Percentiles rank a stretch among this genome's conserved stretches.
phyloP scores from a whole-genome alignment of 2,888 invertebrate genomes.

The Lasiommata megera region DNA sequence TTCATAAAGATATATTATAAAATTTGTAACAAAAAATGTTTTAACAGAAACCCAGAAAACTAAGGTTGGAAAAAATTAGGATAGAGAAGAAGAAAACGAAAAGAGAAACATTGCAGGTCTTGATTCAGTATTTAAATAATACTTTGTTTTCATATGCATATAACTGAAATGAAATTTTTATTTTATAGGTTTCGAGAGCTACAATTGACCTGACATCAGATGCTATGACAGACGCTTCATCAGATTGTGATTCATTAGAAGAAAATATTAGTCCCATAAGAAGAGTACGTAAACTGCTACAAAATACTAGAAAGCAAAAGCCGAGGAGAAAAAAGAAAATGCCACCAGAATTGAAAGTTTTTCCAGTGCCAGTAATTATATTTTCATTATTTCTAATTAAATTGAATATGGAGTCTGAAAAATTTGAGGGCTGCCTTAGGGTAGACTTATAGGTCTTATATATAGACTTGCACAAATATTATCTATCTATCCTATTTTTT shows the following conservation, averaged over 20 bases:
- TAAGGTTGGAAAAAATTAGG: slow-evolving; percentile 66
- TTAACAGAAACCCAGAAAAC: slow-evolving; percentile 62
- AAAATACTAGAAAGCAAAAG: slow-evolving; percentile 59
- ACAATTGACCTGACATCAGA: slow-evolving; percentile 84
- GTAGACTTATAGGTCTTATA: too few relatives aligned
- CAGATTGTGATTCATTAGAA: slow-evolving; percentile 81
- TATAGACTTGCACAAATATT: too few relatives aligned
- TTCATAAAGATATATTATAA: too few relatives aligned
- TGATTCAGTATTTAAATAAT: background rate
- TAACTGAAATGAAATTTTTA: background rate
- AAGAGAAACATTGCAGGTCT: slow-evolving; percentile 82
- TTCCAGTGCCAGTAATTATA: slow-evolving; percentile 63
- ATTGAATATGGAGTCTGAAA: background rate
- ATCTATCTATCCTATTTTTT: background rate
- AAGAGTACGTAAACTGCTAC: slow-evolving; percentile 66
- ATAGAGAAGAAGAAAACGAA: slow-evolving; percentile 71
- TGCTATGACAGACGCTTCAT: slow-evolving; percentile 84
- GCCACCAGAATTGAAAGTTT: slow-evolving; percentile 77
- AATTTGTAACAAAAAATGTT: background rate
- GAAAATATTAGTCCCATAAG: slow-evolving; percentile 71
- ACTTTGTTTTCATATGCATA: background rate
- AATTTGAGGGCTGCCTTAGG: too few relatives aligned
- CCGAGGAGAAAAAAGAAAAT: slow-evolving; percentile 74
- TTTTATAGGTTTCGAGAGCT: slow-evolving; percentile 77
- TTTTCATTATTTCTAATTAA: background rate